Conservation (phyloP, 2,113 vertebrate species). For the Pollimyrus isidori region DNA sequence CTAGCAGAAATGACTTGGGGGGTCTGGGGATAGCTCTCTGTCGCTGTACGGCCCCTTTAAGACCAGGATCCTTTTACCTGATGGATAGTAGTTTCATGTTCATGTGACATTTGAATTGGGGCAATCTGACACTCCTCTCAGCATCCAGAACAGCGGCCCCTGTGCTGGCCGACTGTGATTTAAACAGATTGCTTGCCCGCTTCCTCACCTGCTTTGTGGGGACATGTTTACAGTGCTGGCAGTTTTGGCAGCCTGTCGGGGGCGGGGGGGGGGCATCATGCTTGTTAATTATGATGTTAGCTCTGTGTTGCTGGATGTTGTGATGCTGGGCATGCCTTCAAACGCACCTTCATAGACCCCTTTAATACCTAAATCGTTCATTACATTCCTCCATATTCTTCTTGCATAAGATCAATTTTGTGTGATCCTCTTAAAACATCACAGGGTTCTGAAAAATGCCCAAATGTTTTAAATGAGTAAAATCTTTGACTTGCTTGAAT, state of each 20-base stretch:
- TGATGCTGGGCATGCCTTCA: background rate
- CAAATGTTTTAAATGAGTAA: background rate
- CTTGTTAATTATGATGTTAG: background rate
- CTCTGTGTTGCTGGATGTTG: background rate
- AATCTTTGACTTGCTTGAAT: background rate
- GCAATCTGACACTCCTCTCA: background rate
- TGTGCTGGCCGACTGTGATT: background rate
- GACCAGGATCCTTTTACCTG: background rate
- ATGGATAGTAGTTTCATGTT: background rate
- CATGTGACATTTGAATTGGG: background rate
- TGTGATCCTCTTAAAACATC: conserved; percentile 1
- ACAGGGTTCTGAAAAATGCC: background rate
- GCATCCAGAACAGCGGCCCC: background rate
- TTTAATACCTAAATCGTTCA: background rate
- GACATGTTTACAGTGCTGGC: background rate
- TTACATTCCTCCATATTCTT: background rate
- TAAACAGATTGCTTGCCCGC: background rate
- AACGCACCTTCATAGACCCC: background rate
- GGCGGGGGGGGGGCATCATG: background rate
- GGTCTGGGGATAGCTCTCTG: background rate
- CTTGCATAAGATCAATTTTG: background rate
- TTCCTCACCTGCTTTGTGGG: background rate
- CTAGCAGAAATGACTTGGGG: background rate
- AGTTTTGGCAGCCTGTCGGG: background rate
- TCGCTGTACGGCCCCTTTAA: background rate